A percentile compares a stretch with the other conserved stretches of the same genome.
Evolutionary conservation across 1,140 invertebrate species (phyloP).

Genomic region (Drosophila arawakana): DNA sequence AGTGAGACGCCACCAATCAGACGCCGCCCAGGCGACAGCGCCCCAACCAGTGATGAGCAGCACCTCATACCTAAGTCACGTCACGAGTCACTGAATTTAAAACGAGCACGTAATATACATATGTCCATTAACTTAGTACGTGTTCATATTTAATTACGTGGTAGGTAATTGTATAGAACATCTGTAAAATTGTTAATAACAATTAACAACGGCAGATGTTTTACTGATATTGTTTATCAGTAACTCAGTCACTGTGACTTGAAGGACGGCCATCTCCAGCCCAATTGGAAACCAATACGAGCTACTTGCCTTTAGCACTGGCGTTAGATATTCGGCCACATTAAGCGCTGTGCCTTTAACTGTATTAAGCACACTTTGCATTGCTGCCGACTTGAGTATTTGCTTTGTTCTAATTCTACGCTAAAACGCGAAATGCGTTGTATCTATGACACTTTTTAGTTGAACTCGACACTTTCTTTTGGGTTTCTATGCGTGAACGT

Average conservation of each 20-base stretch:
- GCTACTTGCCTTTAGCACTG: constrained; percentile 93
- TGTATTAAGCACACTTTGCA: constrained; percentile 98
- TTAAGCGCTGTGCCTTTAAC: constrained; percentile 97
- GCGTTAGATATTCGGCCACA: constrained; percentile 98
- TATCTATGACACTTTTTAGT: constrained; percentile 33
- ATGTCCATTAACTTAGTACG: not conserved
- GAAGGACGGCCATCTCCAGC: constrained; percentile 23
- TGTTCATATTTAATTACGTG: not conserved
- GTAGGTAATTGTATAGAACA: not conserved
- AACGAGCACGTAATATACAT: constrained; percentile 7
- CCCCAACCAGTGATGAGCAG: constrained; percentile 18
- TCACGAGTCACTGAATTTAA: constrained; percentile 29
- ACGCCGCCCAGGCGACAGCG: constrained; percentile 11
- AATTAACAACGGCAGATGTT: not conserved
- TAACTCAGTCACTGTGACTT: constrained; percentile 8
- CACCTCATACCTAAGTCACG: not conserved
- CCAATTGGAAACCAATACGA: not conserved
- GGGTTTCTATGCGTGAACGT: constrained; percentile 1
- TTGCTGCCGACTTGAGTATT: constrained; percentile 83
- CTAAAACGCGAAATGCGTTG: constrained; percentile 23
- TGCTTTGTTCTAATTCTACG: constrained; percentile 33
- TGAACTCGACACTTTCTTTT: constrained; percentile 40
- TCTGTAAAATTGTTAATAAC: not conserved
- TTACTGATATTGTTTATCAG: not conserved
- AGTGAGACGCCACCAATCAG: constrained; percentile 6